Conservation (phyloP, 2,113 vertebrate species). For the Sturnus vulgaris region DNA sequence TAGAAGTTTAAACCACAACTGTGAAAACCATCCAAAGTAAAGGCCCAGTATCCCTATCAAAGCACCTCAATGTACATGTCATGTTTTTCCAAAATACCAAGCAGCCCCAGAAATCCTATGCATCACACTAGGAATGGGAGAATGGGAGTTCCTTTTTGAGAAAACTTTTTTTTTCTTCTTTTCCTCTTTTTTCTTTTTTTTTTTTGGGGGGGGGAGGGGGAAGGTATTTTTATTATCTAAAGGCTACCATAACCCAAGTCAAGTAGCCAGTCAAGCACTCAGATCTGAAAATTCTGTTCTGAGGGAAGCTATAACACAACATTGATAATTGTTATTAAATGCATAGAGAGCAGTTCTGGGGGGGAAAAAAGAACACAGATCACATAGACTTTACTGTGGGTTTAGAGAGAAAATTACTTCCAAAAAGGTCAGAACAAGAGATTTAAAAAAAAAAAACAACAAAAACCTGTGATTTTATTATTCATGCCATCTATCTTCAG, state of each 20-base stretch:
- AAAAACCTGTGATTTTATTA: neutral
- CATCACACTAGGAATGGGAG: neutral
- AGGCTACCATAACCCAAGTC: neutral
- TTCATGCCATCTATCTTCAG: neutral
- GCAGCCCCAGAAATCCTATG: neutral
- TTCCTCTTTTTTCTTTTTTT: too few relatives aligned
- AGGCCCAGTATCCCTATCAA: neutral
- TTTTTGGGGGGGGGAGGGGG: accelerated
- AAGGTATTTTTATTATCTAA: neutral
- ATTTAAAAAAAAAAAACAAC: neutral
- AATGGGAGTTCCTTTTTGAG: neutral
- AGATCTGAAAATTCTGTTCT: neutral
- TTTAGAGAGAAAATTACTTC: slow-evolving; percentile 42
- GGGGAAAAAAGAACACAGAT: neutral
- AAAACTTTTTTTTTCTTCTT: neutral
- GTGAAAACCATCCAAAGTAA: neutral
- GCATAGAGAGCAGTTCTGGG: neutral
- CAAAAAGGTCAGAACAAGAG: slow-evolving; percentile 1
- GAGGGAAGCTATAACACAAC: neutral
- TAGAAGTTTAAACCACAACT: neutral
- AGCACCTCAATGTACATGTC: neutral
- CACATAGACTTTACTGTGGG: neutral
- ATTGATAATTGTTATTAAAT: slow-evolving; percentile 4
- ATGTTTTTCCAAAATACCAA: neutral
- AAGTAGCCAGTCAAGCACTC: neutral